Percentiles rank a stretch among this genome's conserved stretches.
These are phyloP conservation scores for Molothrus aeneus DNA, from an alignment of 2,797 vertebrate species.

Conservation along the genomic window DNA sequence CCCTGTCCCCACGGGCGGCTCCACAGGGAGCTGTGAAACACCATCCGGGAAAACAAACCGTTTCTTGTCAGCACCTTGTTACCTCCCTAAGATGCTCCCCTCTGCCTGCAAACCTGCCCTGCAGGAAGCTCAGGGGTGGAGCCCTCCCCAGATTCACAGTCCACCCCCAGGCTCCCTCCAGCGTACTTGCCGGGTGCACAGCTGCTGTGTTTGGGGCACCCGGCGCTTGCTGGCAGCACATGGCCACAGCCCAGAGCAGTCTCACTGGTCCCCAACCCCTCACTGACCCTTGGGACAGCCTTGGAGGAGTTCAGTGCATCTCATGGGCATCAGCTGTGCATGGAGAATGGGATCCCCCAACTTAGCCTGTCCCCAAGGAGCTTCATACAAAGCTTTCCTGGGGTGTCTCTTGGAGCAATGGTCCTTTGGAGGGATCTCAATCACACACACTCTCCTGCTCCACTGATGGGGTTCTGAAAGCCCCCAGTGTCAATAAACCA, in stretches of 20 bases:
- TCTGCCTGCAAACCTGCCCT: neutral
- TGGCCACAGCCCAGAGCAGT: neutral
- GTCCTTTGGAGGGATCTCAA: neutral
- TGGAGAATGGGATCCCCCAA: neutral
- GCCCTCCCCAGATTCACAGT: neutral
- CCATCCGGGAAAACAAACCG: neutral
- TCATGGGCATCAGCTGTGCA: fast-evolving
- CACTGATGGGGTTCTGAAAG: neutral
- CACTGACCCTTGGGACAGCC: neutral
- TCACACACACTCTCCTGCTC: neutral
- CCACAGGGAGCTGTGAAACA: neutral
- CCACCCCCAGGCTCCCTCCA: neutral
- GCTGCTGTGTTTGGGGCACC: neutral
- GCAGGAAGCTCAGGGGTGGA: neutral
- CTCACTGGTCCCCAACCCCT: neutral
- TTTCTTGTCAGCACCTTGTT: neutral
- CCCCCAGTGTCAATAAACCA: neutral
- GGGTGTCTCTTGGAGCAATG: neutral
- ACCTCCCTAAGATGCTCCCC: neutral
- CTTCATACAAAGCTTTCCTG: neutral
- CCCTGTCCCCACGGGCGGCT: neutral
- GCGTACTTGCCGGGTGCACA: neutral
- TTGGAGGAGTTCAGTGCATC: neutral
- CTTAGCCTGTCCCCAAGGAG: neutral
- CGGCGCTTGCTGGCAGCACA: fast-evolving